These are phyloP conservation scores for Pandemis corylana DNA, from an alignment of 2,888 invertebrate genomes.

Conservation along the genomic window DNA sequence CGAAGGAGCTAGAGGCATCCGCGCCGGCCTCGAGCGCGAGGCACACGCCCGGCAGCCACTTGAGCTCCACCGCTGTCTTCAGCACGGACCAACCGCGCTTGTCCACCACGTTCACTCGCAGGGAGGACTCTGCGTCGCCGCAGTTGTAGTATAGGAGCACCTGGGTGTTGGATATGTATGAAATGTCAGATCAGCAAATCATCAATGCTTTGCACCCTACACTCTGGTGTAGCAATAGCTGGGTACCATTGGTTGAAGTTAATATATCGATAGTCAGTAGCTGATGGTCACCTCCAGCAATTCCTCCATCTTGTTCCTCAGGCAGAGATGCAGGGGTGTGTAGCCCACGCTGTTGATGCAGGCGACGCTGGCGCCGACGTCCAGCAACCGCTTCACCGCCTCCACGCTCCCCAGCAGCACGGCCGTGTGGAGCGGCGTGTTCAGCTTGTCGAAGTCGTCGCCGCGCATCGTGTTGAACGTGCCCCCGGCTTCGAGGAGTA, in stretches of 20 bases:
- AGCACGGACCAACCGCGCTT: constrained; percentile 56
- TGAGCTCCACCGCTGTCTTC: constrained; percentile 55
- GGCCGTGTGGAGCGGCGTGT: constrained; percentile 62
- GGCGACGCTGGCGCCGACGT: constrained; percentile 43
- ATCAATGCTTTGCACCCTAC: no score
- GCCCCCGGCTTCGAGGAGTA: constrained; percentile 24
- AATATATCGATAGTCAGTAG: no score
- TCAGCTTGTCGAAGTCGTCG: constrained; percentile 40
- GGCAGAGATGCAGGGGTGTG: constrained; percentile 59
- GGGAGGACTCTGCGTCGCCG: constrained; percentile 48
- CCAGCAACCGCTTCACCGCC: constrained; percentile 9
- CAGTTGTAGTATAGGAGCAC: constrained; percentile 45
- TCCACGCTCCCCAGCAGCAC: constrained; percentile 44
- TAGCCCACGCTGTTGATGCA: constrained; percentile 54
- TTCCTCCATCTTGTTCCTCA: constrained; percentile 48
- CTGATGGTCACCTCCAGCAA: constrained; percentile 17
- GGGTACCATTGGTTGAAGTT: no score
- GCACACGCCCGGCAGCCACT: constrained; percentile 58
- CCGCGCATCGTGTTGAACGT: constrained; percentile 34
- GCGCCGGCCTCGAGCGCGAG: constrained; percentile 59
- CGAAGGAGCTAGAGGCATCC: constrained; percentile 47
- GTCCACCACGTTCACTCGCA: constrained; percentile 30
- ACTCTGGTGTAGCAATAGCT: no score
- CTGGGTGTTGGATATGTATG: neutral
- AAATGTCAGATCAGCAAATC: neutral